These are phyloP conservation scores for Amazona vittata DNA, from an alignment of 2,113 vertebrate species.

Conservation along the genomic window DNA sequence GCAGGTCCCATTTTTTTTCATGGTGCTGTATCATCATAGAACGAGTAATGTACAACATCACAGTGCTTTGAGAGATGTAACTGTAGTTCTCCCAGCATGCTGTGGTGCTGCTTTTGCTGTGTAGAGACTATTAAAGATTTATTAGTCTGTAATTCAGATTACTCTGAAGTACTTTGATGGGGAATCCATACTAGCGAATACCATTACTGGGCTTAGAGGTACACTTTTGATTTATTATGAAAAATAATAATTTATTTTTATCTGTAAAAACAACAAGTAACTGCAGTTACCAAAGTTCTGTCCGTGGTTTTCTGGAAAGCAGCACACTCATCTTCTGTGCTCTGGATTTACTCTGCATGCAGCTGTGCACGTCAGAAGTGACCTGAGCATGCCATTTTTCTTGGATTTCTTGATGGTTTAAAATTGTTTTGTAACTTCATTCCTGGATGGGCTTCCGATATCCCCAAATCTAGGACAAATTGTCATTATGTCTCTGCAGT, in stretches of 20 bases:
- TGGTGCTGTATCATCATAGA: neutral
- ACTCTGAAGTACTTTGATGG: neutral
- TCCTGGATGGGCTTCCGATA: neutral
- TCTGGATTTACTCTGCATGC: neutral
- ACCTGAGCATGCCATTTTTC: neutral
- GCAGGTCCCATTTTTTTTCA: rapidly evolving
- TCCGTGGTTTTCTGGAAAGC: neutral
- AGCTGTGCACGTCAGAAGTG: rapidly evolving
- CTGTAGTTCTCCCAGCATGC: rapidly evolving
- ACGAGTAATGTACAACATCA: neutral
- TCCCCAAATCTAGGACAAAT: neutral
- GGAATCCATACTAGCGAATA: neutral
- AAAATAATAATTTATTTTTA: neutral
- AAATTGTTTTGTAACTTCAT: neutral
- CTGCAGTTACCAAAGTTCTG: neutral
- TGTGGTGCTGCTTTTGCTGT: neutral
- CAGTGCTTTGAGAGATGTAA: neutral
- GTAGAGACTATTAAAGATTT: neutral
- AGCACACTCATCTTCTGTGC: rapidly evolving
- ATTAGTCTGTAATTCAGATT: neutral
- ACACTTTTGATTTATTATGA: neutral
- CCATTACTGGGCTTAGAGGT: neutral
- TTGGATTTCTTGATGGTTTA: neutral
- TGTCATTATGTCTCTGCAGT: neutral
- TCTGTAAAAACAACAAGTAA: rapidly evolving